Base-by-base conservation (phyloP, 2,113 vertebrate species). In the Pleuronectes platessa region DNA sequence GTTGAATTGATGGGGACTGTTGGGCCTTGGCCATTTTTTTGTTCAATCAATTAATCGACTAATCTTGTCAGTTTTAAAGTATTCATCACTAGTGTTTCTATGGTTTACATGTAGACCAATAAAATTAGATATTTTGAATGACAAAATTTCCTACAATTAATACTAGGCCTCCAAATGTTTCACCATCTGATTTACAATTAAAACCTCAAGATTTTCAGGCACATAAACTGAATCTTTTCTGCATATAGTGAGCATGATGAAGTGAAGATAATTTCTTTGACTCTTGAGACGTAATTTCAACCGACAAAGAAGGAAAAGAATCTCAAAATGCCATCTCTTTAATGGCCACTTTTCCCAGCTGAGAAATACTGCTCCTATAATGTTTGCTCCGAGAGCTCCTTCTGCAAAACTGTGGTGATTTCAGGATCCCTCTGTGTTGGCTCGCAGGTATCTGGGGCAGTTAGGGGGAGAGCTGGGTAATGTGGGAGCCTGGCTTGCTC, bases 391-490 rank as follows among this genome's bases (percentile, higher is more conserved):
- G 21, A 72, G 60, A 83, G 69, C 51, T 58, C 31, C 37, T 63
- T 71, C 47, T 77, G 42, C 24, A 81, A 70, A 77, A 75, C 58
- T 35, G 73, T 35, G 24, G 54, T 70, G 37, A 66, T 79, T 86
- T 61, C 45, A 40, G 37, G 54, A 75, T 62, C 40, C 23, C 58
- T 71, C 27, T 37, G 35, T 74, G 51, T 62, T 80, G 40, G 58
- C 76, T 66, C 49, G 53, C 70, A 83, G 81, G 74, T 82, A 78
- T 65, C 55, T 79, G 45, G 18, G 54, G 61, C 74, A 65, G 64
- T 67, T 35, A 69, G n/a, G 20, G 54, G 54, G 5, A 11, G 49
- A 78, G 61, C 42, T 62, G 54, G 55, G 17, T 66, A 40, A 81
- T 72, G 45, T 76, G 21, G 18, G 68, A 55, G 56, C 49, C 72